Percentiles rank a stretch among this genome's conserved stretches.
Evolutionary conservation across 2,113 vertebrate genomes (phyloP).

Genomic region (Verasper variegatus): DNA sequence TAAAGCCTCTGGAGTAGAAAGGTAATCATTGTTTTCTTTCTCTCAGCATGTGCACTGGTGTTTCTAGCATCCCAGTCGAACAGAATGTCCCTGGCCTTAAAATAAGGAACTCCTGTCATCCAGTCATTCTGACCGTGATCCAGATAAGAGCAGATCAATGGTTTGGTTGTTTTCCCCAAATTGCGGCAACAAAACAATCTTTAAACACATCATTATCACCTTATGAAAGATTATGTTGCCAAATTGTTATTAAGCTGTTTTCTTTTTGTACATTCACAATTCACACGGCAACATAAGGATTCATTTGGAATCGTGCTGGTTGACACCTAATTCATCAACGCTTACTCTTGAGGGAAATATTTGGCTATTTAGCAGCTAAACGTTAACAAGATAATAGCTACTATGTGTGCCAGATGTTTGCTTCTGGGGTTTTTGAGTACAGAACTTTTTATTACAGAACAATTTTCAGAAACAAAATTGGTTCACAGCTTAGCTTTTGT

Average conservation of each 20-base stretch:
- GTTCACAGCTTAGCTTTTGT: no score
- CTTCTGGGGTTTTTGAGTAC: neutral
- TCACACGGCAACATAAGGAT: neutral
- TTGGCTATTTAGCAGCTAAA: neutral
- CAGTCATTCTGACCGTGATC: conserved; percentile 11
- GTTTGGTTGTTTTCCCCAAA: neutral
- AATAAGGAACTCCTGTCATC: conserved; percentile 9
- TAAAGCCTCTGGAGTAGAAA: conserved; percentile 13
- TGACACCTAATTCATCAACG: neutral
- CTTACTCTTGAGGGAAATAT: neutral
- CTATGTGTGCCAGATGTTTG: neutral
- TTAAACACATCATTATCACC: neutral
- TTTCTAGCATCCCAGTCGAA: conserved; percentile 17
- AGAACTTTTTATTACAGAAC: neutral
- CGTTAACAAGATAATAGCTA: neutral
- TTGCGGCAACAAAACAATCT: neutral
- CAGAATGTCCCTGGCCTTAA: conserved; percentile 37
- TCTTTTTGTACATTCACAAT: neutral
- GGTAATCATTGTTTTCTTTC: conserved; percentile 29
- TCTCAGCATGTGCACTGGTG: conserved; percentile 23
- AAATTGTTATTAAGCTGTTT: neutral
- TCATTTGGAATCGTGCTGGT: neutral
- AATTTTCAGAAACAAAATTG: no score
- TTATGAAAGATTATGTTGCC: neutral
- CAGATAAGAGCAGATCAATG: neutral